Evolutionary conservation across 2,888 invertebrate genomes (phyloP).

Genomic region (Pollenia labialis): DNA sequence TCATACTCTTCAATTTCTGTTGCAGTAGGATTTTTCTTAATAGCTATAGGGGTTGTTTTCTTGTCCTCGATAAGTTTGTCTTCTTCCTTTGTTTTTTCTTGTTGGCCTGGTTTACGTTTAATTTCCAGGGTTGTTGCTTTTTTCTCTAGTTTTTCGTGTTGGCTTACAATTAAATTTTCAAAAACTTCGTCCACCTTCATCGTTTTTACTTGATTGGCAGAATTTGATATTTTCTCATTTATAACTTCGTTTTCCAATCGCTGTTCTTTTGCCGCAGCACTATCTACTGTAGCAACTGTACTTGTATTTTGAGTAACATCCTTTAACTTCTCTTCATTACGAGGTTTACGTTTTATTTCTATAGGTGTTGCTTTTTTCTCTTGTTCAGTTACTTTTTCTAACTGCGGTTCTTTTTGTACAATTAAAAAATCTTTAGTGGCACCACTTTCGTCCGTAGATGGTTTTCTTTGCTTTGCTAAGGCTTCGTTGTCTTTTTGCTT

Average conservation of each 20-base stretch:
- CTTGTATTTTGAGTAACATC: background rate
- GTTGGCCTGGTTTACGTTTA: constrained; percentile 17
- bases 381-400: constrained; percentile 48
- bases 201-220: no score
- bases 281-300: background rate
- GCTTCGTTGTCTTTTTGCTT: constrained; percentile 76
- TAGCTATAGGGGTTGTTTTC: constrained; percentile 44
- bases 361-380: background rate
- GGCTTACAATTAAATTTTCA: no score
- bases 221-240: background rate
- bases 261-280: background rate
- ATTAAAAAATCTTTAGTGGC: constrained; percentile 18
- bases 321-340: background rate
- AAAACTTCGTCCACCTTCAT: no score
- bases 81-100: background rate
- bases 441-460: constrained; percentile 74
- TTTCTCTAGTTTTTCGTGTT: background rate
- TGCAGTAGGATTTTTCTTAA: constrained; percentile 64
- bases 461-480: constrained; percentile 69
- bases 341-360: background rate
- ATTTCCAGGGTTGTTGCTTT: constrained; percentile 69
- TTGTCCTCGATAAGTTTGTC: background rate
- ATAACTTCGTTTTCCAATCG: background rate
- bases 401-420: constrained; percentile 34
- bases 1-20: background rate